phyloP scores from a whole-genome alignment of 2,797 vertebrate genomes.

The Acipenser transmontanus region DNA sequence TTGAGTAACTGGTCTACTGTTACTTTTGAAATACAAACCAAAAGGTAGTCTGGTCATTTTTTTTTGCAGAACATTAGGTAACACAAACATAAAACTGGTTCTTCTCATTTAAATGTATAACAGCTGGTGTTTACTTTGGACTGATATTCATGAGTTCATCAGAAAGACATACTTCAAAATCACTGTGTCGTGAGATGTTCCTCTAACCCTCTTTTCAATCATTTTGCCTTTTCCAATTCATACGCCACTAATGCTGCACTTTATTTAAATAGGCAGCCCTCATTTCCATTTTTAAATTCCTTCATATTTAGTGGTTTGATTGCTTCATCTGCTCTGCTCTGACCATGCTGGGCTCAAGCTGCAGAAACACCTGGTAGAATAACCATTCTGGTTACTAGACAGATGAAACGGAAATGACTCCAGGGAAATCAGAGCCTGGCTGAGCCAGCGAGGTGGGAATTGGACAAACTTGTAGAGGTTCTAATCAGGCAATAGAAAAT shows the following conservation, averaged over 20 bases:
- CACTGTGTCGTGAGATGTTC: neutral
- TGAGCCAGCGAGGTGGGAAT: constrained; percentile 19
- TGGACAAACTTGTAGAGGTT: constrained; percentile 19
- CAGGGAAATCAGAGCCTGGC: constrained; percentile 26
- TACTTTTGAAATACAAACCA: too few species aligned
- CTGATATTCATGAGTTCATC: constrained; percentile 8
- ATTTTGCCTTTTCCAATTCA: constrained; percentile 20
- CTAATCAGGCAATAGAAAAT: constrained; percentile 24
- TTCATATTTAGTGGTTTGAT: constrained; percentile 22
- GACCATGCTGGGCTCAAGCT: constrained; percentile 4
- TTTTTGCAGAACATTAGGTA: constrained; percentile 1
- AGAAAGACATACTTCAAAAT: constrained; percentile 9
- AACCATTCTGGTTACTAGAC: constrained; percentile 14
- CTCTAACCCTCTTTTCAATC: constrained; percentile 13
- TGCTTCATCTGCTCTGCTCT: constrained; percentile 18
- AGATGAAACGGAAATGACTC: constrained; percentile 11
- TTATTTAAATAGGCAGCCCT: constrained; percentile 23
- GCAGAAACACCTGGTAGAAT: constrained; percentile 13
- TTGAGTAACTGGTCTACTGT: too few species aligned
- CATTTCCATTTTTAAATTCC: constrained; percentile 19
- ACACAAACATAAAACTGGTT: neutral
- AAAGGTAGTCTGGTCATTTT: neutral
- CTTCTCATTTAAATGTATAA: constrained; percentile 8
- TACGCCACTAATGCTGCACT: constrained; percentile 22
- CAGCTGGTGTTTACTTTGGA: constrained; percentile 8